Evolutionary conservation across 2,113 vertebrate species (phyloP).

Genomic region (Platichthys stellatus): DNA sequence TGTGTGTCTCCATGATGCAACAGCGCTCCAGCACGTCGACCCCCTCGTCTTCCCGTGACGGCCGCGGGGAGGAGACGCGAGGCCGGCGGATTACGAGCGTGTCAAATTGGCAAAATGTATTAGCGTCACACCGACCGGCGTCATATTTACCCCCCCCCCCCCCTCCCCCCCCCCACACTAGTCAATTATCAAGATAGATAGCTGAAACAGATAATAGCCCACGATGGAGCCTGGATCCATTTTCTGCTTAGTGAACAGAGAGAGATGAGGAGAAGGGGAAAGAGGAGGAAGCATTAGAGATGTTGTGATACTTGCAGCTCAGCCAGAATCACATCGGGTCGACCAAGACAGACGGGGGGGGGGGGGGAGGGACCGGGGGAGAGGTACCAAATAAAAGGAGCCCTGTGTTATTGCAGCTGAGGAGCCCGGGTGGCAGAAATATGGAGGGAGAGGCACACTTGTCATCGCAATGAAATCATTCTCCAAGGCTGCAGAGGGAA

Average conservation of each 20-base stretch:
- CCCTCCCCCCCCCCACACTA: slow-evolving; percentile 4
- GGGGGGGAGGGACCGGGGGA: too few relatives aligned
- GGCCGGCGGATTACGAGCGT: slow-evolving; percentile 48
- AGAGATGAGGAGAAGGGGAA: slow-evolving; percentile 1
- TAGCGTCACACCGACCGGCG: slow-evolving; percentile 53
- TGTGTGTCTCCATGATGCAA: slow-evolving; percentile 25
- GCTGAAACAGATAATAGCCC: slow-evolving; percentile 51
- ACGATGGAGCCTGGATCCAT: slow-evolving; percentile 40
- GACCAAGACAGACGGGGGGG: slow-evolving; percentile 4
- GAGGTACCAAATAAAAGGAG: neutral
- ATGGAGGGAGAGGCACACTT: slow-evolving; percentile 62
- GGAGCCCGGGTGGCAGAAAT: slow-evolving; percentile 61
- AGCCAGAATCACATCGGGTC: slow-evolving; percentile 53
- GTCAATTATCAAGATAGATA: slow-evolving; percentile 71
- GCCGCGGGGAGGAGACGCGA: slow-evolving; percentile 39
- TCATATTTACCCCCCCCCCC: slow-evolving; percentile 46
- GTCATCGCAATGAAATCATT: slow-evolving; percentile 69
- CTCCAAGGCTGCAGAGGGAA: slow-evolving; percentile 54
- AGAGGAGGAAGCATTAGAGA: slow-evolving; percentile 16
- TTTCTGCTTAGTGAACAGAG: slow-evolving; percentile 63
- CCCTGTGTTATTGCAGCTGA: slow-evolving; percentile 35
- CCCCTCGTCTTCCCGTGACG: slow-evolving; percentile 28
- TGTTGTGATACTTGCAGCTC: slow-evolving; percentile 63
- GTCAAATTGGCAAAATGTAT: slow-evolving; percentile 66
- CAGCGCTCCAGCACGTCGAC: slow-evolving; percentile 37